These are phyloP conservation scores for Drosophila tropicalis DNA, from an alignment of 1,140 invertebrate genomes.

Conservation along the genomic window DNA sequence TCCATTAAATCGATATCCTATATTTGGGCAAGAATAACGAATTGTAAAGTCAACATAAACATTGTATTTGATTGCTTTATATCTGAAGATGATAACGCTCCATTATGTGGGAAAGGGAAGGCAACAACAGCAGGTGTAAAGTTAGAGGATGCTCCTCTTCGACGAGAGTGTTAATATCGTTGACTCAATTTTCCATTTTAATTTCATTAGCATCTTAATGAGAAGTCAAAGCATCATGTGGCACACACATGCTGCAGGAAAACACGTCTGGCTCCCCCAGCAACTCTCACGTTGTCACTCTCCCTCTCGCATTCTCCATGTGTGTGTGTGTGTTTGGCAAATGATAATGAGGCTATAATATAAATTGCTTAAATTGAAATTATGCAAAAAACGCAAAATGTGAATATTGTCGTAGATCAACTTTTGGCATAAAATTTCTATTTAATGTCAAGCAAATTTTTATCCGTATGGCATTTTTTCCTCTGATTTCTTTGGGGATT, in stretches of 20 bases:
- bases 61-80: slow-evolving; percentile 17
- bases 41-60: background rate
- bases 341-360: slow-evolving; percentile 79
- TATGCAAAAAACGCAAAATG: slow-evolving; percentile 53
- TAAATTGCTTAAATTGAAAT: slow-evolving; percentile 78
- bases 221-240: slow-evolving; percentile 50
- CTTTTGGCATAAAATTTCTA: background rate
- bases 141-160: background rate
- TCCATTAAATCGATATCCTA: background rate
- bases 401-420: slow-evolving; percentile 44
- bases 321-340: slow-evolving; percentile 18
- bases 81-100: background rate
- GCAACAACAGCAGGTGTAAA: background rate
- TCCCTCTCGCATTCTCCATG: background rate
- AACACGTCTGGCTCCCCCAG: slow-evolving; percentile 15
- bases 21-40: background rate
- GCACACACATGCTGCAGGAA: slow-evolving; percentile 21
- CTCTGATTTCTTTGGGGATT: too few relatives aligned
- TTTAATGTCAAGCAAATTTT: background rate
- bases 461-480: background rate
- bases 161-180: slow-evolving; percentile 59
- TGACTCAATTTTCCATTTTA: slow-evolving; percentile 76
- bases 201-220: slow-evolving; percentile 77
- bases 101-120: background rate
- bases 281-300: background rate